Conservation (phyloP, 2,888 invertebrate genomes). For the Osedax frankpressi region DNA sequence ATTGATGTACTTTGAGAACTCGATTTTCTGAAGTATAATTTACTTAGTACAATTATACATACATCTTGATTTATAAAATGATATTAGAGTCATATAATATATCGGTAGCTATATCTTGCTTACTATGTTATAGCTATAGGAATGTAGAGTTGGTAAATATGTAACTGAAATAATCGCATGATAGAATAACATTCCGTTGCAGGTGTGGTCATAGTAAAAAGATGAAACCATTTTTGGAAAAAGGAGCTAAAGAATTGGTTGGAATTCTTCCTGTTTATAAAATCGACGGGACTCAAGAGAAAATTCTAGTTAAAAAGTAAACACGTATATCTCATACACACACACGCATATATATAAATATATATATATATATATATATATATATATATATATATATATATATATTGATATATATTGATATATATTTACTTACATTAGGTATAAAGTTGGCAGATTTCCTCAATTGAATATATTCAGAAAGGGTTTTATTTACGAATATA, state of each 20-base stretch:
- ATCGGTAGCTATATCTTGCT: too few species aligned
- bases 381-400: background rate
- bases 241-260: background rate
- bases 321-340: background rate
- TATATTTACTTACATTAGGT: background rate
- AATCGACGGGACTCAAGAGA: background rate
- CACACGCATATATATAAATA: background rate
- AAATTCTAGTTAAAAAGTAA: background rate
- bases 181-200: too few species aligned
- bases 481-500: background rate
- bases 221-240: background rate
- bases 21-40: too few species aligned
- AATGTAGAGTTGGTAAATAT: too few species aligned
- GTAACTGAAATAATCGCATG: too few species aligned
- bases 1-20: too few species aligned
- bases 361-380: background rate
- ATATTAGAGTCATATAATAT: too few species aligned
- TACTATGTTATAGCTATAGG: too few species aligned
- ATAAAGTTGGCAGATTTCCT: background rate
- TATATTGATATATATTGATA: background rate
- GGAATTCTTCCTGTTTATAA: background rate
- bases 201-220: background rate
- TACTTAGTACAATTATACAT: too few species aligned
- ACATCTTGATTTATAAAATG: too few species aligned
- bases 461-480: background rate